Base-by-base conservation (phyloP, 2,113 vertebrate species). In the Lasiurus borealis region DNA sequence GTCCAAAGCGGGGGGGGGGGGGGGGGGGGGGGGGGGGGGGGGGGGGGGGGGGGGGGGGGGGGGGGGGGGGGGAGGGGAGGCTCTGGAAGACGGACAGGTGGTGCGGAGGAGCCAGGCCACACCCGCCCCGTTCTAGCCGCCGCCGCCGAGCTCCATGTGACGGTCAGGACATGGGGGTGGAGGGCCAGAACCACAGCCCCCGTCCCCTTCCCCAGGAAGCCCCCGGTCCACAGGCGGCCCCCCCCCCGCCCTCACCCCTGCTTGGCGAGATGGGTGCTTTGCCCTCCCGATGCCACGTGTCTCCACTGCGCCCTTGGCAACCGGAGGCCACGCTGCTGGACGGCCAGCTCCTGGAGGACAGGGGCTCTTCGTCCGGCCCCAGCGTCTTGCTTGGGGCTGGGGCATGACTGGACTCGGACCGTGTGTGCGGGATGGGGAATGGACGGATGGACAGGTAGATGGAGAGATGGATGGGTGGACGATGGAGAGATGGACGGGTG, bases 81-180 rank as follows among this genome's bases (percentile, higher is more conserved):
- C 73, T 57, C 80, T 50, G 29, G 66, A 57, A 84, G 48, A 72
- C 1, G 6, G 36, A 29, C 15, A 23, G 54, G 75, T 27, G 86
- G 31, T 25, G 71, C 12, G 9, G 23, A 40, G 71, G 36, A 59
- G n/a, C 21, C 18, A 0, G 10, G 64, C 48, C 25, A 8, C 4
- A 19, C 52, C 48, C 12, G 15, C 12, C 29, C 62, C 29, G 4
- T 59, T 40, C 21, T 52, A 27, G 27, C 19, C 50, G 11, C 81
- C 92, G 12, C 8, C 21, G 76, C n/a, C n/a, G 86, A 77, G 64
- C 78, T 66, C 34, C 3, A 7, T 0, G 54, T 73, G 88, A 66
- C 29, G 15, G 1, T 64, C 6, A 18, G 0, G 7, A 71, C 29
- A 0, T 0, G 54, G 46, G 46, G n/a, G 16, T 48, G 36, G 50